Base-by-base conservation (phyloP, 1,140 invertebrate species). In the Monomorium pharaonis region DNA sequence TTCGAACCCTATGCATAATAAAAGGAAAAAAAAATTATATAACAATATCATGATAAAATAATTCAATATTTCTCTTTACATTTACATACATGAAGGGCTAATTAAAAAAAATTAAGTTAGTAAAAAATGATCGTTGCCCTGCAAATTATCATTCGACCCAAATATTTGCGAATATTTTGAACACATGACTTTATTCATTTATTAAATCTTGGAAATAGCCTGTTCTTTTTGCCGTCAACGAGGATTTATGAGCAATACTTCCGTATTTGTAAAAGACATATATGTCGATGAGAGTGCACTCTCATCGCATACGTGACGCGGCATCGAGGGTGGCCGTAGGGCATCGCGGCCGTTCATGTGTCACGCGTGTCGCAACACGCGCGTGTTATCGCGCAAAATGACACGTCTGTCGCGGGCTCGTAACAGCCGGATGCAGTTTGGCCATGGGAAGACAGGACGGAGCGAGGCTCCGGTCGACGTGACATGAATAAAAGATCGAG, bases 401-500 rank as follows among this genome's bases (percentile, higher is more conserved):
- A 80, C 77, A 80, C 56, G 24, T 47, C 42, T 63, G 30, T 70
- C 16, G 62, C 14, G 62, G 24, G 62, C 74, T 56, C 56, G 37
- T 67, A 44, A 77, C 76, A 51, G 49, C 47, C 47, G 62, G 47
- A 54, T 69, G 77, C 62, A 69, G 47, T 54, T 80, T 70, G 63
- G 62, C 51, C 60, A 10, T 30, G 21, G 47, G 37, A 77, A 80
- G 77, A 80, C 77, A 80, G 77, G 47, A 70, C 42, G 30, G 37
- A 62, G 33, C 30, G 63, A 77, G 56, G 16, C 42, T 63, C 24
- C n/a, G 24, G 37, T 63, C 24, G 63, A 80, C 24, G 77, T 27
- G 77, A 69, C 77, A 80, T 80, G 77, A 80, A 80, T 80, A 80
- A 80, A 80, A 80, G 77, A 80, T 80, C 21, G 18, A 54, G 30